Percentiles rank a stretch among this genome's conserved stretches.
Evolutionary conservation across 1,140 invertebrate species (phyloP).

Genomic region (Cydia pomonella): DNA sequence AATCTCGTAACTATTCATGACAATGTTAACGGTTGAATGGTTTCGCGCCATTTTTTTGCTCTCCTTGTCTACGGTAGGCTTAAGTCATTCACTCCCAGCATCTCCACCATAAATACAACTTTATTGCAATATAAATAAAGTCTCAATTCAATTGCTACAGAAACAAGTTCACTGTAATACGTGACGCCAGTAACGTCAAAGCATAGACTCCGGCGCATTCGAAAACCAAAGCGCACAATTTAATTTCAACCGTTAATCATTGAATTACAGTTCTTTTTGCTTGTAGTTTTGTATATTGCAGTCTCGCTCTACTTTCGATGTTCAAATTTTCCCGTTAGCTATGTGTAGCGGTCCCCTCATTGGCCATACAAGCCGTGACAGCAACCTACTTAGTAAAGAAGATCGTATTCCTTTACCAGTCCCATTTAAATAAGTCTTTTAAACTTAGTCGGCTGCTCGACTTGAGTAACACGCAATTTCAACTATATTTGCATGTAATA

Average conservation of each 20-base stretch:
- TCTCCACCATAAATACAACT: neutral
- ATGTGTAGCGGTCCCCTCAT: conserved; percentile 15
- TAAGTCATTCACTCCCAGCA: conserved; percentile 11
- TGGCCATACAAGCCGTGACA: neutral
- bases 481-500: neutral
- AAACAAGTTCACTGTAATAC: neutral
- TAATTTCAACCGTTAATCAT: neutral
- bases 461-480: neutral
- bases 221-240: neutral
- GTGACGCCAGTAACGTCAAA: conserved; percentile 15
- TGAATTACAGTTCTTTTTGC: neutral
- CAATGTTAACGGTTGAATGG: neutral
- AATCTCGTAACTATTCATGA: neutral
- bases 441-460: neutral
- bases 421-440: neutral
- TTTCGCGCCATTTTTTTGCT: conserved; percentile 29
- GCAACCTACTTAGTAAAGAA: neutral
- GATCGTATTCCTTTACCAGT: neutral
- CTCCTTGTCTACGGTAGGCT: neutral
- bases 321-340: conserved; percentile 30
- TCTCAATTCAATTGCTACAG: neutral
- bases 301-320: conserved; percentile 21
- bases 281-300: neutral
- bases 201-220: neutral
- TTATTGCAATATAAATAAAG: neutral